These are phyloP conservation scores for Pachyseris speciosa DNA, from an alignment of 64 coral and sea anemone species.

Conservation along the genomic window DNA sequence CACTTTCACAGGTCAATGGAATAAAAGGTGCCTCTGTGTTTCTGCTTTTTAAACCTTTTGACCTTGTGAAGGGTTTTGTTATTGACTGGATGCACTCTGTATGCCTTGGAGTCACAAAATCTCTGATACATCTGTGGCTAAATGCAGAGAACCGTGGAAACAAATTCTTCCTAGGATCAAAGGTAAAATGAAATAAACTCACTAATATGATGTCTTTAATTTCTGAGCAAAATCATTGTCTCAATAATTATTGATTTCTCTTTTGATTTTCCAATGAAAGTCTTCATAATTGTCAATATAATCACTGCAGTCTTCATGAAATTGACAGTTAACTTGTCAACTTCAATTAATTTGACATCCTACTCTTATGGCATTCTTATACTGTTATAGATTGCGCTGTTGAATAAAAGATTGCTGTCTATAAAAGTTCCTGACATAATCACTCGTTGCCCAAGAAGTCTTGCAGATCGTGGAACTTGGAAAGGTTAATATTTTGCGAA, in stretches of 20 bases:
- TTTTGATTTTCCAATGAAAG: background rate
- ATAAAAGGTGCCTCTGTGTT: constrained; percentile 57
- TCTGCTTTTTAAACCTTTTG: constrained; percentile 37
- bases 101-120: constrained; percentile 52
- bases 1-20: constrained; percentile 38
- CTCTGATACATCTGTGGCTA: constrained; percentile 23
- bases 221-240: background rate
- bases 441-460: constrained; percentile 43
- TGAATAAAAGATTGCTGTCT: constrained; percentile 50
- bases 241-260: background rate
- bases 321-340: background rate
- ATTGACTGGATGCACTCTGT: constrained; percentile 49
- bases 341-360: background rate
- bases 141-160: constrained; percentile 27
- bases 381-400: constrained; percentile 29
- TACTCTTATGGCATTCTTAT: background rate
- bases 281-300: background rate
- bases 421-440: constrained; percentile 68
- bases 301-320: background rate
- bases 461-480: constrained; percentile 47
- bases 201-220: background rate
- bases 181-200: background rate
- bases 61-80: constrained; percentile 41
- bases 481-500: constrained; percentile 28
- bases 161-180: constrained; percentile 37